phyloP scores from a whole-genome alignment of 1,140 invertebrate genomes.

The Trichonephila clavipes region DNA sequence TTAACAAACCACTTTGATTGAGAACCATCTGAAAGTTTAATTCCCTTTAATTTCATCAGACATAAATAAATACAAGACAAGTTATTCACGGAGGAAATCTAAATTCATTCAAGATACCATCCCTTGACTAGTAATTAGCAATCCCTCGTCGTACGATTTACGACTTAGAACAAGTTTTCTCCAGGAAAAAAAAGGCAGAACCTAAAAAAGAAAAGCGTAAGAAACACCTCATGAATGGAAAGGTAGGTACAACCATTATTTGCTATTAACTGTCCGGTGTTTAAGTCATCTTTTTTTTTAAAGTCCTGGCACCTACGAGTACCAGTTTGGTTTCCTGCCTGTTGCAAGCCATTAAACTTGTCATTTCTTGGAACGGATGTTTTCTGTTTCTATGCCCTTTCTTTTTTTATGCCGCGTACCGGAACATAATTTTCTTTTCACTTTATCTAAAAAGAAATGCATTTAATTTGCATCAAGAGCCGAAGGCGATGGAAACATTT shows the following conservation, averaged over 20 bases:
- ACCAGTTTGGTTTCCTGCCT: slow-evolving; percentile 6
- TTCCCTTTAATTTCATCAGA: not conserved
- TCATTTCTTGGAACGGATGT: not conserved
- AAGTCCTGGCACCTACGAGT: not conserved
- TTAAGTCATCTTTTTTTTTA: not conserved
- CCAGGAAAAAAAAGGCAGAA: not conserved
- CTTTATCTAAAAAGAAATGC: not conserved
- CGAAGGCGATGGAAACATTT: not conserved
- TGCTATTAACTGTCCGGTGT: not conserved
- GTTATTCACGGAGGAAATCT: not conserved
- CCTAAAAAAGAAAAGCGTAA: not conserved
- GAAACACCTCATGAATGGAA: not conserved
- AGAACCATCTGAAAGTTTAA: not conserved
- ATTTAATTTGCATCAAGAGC: not conserved
- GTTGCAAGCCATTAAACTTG: not conserved
- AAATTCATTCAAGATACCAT: not conserved
- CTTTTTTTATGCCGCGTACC: not conserved
- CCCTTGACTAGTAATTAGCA: not conserved
- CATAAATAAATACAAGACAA: not conserved
- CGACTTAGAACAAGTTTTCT: not conserved
- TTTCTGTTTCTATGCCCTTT: not conserved
- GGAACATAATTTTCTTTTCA: slow-evolving; percentile 10
- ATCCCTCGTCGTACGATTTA: not conserved
- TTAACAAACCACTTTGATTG: not conserved
- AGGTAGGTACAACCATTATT: not conserved